Conservation (phyloP, 2,113 vertebrate genomes). For the Cricetomys ansorgei region DNA sequence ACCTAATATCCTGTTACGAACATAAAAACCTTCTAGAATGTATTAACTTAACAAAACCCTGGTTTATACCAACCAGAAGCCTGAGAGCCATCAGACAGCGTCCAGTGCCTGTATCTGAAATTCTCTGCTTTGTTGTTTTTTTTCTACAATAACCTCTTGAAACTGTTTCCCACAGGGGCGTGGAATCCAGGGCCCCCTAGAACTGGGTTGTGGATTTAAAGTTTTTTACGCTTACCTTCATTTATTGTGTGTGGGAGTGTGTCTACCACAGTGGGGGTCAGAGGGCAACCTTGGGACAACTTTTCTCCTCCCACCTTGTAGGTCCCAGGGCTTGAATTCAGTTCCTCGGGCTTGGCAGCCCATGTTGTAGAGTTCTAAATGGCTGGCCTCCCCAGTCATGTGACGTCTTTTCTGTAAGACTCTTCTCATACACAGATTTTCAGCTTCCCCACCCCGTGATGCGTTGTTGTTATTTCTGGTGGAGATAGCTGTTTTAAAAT, state of each 20-base stretch:
- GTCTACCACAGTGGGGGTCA: not conserved
- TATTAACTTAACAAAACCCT: not conserved
- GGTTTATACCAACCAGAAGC: not conserved
- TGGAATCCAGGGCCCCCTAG: no score
- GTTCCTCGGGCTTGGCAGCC: not conserved
- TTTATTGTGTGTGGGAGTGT: not conserved
- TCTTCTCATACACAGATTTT: not conserved
- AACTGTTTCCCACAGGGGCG: not conserved
- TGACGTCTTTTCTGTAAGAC: not conserved
- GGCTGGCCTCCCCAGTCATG: not conserved
- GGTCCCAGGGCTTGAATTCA: no score
- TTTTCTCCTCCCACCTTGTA: not conserved
- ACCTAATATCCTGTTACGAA: not conserved
- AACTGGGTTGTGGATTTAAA: not conserved
- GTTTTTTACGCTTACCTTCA: not conserved
- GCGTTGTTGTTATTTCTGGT: not conserved
- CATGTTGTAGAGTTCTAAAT: no score
- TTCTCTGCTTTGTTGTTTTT: not conserved
- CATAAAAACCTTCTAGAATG: not conserved
- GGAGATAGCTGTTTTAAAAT: not conserved
- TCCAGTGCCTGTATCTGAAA: no score
- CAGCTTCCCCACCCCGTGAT: not conserved
- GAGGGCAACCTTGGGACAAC: no score
- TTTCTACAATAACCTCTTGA: not conserved
- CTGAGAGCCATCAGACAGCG: not conserved